These are phyloP conservation scores for Gambusia affinis DNA, from an alignment of 2,113 vertebrate species.

Conservation along the genomic window DNA sequence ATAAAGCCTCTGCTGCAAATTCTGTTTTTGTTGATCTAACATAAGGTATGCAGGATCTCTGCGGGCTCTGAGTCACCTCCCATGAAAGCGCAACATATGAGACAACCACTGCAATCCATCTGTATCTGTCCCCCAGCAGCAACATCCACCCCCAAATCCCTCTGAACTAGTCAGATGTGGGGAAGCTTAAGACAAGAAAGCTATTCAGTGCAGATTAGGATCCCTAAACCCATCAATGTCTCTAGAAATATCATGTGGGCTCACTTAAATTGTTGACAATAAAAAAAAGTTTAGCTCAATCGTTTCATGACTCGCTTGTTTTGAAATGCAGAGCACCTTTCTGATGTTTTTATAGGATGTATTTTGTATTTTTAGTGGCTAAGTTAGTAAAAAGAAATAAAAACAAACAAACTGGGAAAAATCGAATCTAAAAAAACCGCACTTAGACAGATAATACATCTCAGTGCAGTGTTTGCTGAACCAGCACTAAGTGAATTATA, in stretches of 20 bases:
- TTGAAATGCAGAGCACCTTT: background rate
- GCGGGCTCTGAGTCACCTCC: constrained; percentile 5
- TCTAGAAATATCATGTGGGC: constrained; percentile 9
- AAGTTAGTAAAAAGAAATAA: background rate
- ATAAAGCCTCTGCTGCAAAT: background rate
- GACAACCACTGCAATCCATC: constrained; percentile 32
- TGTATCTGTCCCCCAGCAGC: constrained; percentile 27
- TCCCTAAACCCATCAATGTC: constrained; percentile 11
- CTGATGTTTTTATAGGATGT: background rate
- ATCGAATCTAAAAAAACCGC: background rate
- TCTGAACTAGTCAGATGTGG: constrained; percentile 41
- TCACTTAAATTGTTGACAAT: background rate
- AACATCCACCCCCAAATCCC: constrained; percentile 40
- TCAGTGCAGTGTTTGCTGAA: background rate
- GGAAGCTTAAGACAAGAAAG: constrained; percentile 24
- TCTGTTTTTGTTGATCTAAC: constrained; percentile 14
- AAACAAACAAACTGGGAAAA: background rate
- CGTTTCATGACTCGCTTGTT: constrained; percentile 3
- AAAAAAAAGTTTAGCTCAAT: constrained; percentile 16
- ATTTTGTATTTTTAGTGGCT: background rate
- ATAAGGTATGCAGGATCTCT: constrained; percentile 1
- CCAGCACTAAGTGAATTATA: background rate
- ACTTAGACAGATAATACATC: background rate
- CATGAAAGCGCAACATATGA: constrained; percentile 12
- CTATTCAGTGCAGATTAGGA: constrained; percentile 47